Base-by-base conservation (phyloP, 2,888 invertebrate genomes). In the Syrista parreyssii region DNA sequence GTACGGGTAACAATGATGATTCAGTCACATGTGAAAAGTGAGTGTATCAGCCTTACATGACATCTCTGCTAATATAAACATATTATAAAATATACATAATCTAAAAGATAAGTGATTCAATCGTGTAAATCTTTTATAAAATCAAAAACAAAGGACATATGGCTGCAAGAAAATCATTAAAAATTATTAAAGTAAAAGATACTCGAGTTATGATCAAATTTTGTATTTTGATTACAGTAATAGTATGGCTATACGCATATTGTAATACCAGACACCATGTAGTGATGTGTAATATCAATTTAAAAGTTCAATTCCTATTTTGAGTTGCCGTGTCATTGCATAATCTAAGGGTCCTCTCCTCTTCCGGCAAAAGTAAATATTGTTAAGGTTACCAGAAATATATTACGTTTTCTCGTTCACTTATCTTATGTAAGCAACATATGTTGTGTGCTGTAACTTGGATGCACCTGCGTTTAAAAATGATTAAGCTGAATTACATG, bases 281-380 rank as follows among this genome's bases (percentile, higher is more conserved):
- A 69, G 55, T 35, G 69, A 68, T 40, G 23, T n/a, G 32, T 75
- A 75, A 31, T 68, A 75, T 77, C 75, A 72, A 75, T 78, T 75
- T 35, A 75, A 75, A 75, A 75, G 31, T 75, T 75, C 78, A 75
- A 75, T 78, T 75, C 75, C 78, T 75, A 75, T 73, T 55, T 75
- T 35, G 75, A 75, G 73, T 72, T 77, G n/a, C 31, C 30, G 34
- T 75, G 75, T 75, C 75, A 75, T 75, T 77, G 35, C 36, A 23
- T 23, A 77, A 77, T 74, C 23, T 36, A 77, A 74, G 34, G 55
- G 55, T 55, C 6, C 23, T 69, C 78, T 68, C 68, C 68, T 23
- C 23, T 33, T 15, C 34, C 36, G 31, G 72, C 72, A 12, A 35
- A 75, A 15, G 36, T 40, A 72, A 77, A 74, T 72, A 69, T 75